Percentiles rank a stretch among this genome's conserved stretches.
Conservation (phyloP, 1,140 invertebrate genomes). For the Brachionus angularis region DNA sequence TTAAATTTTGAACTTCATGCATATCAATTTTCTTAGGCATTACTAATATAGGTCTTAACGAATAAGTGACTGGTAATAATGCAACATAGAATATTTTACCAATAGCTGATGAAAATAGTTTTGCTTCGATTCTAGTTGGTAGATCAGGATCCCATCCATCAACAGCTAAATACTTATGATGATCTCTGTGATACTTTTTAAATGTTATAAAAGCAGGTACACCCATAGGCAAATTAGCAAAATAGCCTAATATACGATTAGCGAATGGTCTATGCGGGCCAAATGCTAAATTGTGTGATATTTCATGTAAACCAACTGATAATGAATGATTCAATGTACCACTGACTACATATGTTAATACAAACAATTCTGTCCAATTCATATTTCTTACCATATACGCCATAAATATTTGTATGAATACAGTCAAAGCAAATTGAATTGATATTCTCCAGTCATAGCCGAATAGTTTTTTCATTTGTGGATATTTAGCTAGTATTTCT, state of each 20-base stretch:
- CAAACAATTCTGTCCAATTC: constrained; percentile 15
- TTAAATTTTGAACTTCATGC: constrained; percentile 74
- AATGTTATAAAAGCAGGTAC: constrained; percentile 57
- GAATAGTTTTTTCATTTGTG: constrained; percentile 57
- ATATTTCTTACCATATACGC: constrained; percentile 44
- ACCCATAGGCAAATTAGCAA: constrained; percentile 55
- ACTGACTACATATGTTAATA: constrained; percentile 50
- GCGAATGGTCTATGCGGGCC: constrained; percentile 50
- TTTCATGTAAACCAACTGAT: constrained; percentile 56
- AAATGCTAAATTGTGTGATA: constrained; percentile 55
- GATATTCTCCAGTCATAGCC: constrained; percentile 53
- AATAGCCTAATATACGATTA: constrained; percentile 54
- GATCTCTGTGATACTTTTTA: constrained; percentile 57
- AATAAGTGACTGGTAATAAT: constrained; percentile 92
- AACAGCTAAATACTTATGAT: constrained; percentile 80
- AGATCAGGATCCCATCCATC: constrained; percentile 91
- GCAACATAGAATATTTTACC: constrained; percentile 88
- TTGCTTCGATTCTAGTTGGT: constrained; percentile 83
- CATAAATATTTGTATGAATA: constrained; percentile 48
- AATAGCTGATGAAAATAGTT: constrained; percentile 83
- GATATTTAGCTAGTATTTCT: constrained; percentile 69
- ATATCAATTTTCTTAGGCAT: constrained; percentile 78
- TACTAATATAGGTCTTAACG: constrained; percentile 80
- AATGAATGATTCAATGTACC: constrained; percentile 56
- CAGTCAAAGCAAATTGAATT: constrained; percentile 50